Evolutionary conservation across 1,140 invertebrate species (phyloP), one percentile per base, ranked within the genome.

Genomic region (Thalassaphorura encarpata): DNA sequence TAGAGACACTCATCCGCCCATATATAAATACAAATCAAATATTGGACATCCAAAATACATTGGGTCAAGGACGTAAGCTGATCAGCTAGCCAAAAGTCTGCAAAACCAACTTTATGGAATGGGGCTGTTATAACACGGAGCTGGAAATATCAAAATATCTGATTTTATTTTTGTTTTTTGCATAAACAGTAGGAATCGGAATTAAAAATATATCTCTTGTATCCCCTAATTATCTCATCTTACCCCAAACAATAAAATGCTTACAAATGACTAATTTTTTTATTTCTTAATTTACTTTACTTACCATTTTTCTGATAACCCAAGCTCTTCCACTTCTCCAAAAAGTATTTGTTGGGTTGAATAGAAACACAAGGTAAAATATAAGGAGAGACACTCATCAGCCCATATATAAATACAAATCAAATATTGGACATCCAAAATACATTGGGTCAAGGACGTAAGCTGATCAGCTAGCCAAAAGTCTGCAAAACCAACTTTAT

Each of bases 401-500:
- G n/a, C n/a, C n/a, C n/a, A n/a, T n/a, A n/a, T 6, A 79, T 83
- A 1, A 83, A 70, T 56, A 88, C 89, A 68, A 3, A 89, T 71
- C 51, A 97, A 80, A 73, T 88, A 99, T 63, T 97, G 89, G 64
- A 97, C 84, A 73, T 99, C 96, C 1, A 93, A 72, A 52, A 99
- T 81, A 2, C 88, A 84, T 0, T 83, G 84, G 1, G 82, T 83
- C 42, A 99, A 76, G 59, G 91, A 96, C 69, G 96, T 99, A 62
- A 98, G 77, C 71, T 99, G 97, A 78, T 99, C 97, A 26, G 91
- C 97, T 64, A 99, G 79, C 97, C 97, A 99, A 80, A 99, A 99
- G 75, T 99, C 95, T 24, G 96, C 93, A 72, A 99, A 99, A 42
- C 87, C 83, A 4, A 99, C 96, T 67, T 89, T 88, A 61, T 89